These are phyloP conservation scores for Apteryx owenii DNA, from an alignment of 2,113 vertebrate species.

Conservation along the genomic window DNA sequence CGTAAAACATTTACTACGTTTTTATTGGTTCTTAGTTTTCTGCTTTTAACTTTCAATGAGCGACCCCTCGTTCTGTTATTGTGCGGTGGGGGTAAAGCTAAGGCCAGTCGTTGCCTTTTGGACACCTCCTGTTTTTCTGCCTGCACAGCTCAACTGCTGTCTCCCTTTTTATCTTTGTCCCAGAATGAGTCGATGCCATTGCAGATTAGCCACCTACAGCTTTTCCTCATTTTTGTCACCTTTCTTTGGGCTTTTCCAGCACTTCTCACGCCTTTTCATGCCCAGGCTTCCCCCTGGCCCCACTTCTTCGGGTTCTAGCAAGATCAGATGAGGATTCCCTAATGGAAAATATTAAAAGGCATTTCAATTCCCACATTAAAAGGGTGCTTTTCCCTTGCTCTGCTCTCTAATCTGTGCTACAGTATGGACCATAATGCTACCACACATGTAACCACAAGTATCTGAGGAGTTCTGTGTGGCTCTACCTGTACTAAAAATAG, in stretches of 20 bases:
- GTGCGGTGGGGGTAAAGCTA: not conserved
- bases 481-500: not conserved
- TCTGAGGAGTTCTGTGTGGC: not conserved
- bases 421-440: not conserved
- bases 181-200: not conserved
- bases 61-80: not conserved
- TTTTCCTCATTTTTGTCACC: not conserved
- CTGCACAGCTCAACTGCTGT: not conserved
- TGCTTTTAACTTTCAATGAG: not conserved
- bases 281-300: not conserved
- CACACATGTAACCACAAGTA: not conserved
- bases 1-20: not conserved
- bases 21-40: constrained; percentile 5
- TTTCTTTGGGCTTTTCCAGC: not conserved
- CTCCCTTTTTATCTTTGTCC: not conserved
- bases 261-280: not conserved
- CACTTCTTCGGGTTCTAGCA: not conserved
- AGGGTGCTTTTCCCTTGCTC: not conserved
- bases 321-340: not conserved
- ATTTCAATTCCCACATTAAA: not conserved
- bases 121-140: not conserved
- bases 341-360: not conserved
- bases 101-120: not conserved
- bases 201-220: not conserved
- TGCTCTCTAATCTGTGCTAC: not conserved